Evolutionary conservation across 2,113 vertebrate genomes (phyloP).

Genomic region (Gobiocypris rarus): DNA sequence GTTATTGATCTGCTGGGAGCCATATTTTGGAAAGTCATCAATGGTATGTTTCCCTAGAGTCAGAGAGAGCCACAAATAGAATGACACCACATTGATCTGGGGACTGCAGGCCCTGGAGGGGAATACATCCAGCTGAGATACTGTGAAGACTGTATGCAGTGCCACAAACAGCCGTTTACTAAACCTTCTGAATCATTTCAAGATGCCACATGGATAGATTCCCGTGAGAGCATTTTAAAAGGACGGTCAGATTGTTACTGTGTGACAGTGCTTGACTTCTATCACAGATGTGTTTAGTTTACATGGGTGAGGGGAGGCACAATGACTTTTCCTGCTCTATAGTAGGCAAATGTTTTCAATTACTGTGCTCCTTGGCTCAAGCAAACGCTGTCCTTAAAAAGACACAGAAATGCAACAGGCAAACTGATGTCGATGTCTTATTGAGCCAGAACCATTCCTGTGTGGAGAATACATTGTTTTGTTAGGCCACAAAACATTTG

Average conservation of each 20-base stretch:
- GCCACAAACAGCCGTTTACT: conserved; percentile 28
- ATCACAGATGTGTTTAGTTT: conserved; percentile 20
- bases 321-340: neutral
- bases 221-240: neutral
- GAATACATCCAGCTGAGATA: conserved; percentile 31
- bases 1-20: conserved; percentile 33
- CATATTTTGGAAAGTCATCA: conserved; percentile 30
- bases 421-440: neutral
- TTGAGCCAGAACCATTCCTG: neutral
- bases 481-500: no score
- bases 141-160: conserved; percentile 16
- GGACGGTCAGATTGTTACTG: neutral
- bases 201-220: neutral
- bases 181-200: conserved; percentile 2
- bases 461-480: neutral
- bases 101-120: neutral
- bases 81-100: conserved; percentile 28
- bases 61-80: conserved; percentile 52
- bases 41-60: conserved; percentile 18
- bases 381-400: neutral
- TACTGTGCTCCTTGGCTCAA: neutral
- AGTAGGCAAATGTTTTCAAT: neutral
- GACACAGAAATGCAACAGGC: neutral
- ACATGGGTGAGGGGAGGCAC: neutral
- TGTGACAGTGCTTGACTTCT: conserved; percentile 7